A percentile compares a stretch with the other conserved stretches of the same genome.
Conservation (phyloP, 2,113 vertebrate species). For the Indicator indicator region DNA sequence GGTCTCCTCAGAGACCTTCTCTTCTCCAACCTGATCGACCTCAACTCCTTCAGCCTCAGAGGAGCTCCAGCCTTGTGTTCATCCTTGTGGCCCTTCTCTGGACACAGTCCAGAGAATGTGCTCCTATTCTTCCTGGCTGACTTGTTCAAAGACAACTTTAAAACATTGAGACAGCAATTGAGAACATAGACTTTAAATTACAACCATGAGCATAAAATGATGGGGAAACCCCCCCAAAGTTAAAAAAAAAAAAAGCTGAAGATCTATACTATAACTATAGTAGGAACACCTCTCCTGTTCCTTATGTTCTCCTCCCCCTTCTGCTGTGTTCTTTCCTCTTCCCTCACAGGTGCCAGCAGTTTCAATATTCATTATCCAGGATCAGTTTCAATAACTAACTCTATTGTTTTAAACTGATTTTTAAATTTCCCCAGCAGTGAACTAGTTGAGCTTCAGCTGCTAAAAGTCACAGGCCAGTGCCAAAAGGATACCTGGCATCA, state of each 20-base stretch:
- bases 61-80: too few species aligned
- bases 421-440: not conserved
- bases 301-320: not conserved
- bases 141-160: not conserved
- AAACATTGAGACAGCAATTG: not conserved
- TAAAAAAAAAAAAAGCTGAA: not conserved
- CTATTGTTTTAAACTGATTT: not conserved
- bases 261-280: not conserved
- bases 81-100: too few species aligned
- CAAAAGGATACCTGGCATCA: not conserved
- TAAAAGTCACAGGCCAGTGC: not conserved
- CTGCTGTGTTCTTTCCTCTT: rapidly evolving
- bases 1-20: too few species aligned
- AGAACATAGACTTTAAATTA: not conserved
- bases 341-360: not conserved
- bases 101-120: too few species aligned
- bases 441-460: not conserved
- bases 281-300: not conserved
- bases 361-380: too few species aligned
- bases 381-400: not conserved
- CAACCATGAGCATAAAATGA: not conserved
- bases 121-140: not conserved
- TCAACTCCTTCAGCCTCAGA: too few species aligned
- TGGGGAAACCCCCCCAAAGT: not conserved
- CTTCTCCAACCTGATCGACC: too few species aligned